phyloP scores from a whole-genome alignment of 2,113 vertebrate genomes.

The Stegastes partitus region DNA sequence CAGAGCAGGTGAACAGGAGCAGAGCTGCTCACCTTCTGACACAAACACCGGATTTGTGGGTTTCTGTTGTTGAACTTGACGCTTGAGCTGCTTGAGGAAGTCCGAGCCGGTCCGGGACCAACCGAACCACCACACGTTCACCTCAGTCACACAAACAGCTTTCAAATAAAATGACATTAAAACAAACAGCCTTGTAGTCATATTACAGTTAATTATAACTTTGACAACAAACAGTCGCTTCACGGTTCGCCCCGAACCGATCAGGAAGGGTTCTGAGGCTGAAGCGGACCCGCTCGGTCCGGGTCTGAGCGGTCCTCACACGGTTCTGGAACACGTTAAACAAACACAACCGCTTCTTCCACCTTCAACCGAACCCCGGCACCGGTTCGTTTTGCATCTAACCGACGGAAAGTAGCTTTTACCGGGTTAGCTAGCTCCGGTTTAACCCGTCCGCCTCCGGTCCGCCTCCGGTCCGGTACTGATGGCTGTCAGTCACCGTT shows the following conservation, averaged over 20 bases:
- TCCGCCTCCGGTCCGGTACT: background rate
- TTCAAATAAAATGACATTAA: background rate
- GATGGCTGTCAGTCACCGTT: background rate
- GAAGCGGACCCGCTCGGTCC: too few species aligned
- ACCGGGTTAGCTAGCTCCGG: background rate
- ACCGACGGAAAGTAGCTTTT: constrained; percentile 7
- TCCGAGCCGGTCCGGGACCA: constrained; percentile 39
- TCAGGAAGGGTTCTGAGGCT: too few species aligned
- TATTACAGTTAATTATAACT: too few species aligned
- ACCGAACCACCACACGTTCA: background rate
- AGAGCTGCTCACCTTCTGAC: too few species aligned
- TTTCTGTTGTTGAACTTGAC: background rate
- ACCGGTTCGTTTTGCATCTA: too few species aligned
- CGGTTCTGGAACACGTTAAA: constrained; percentile 9
- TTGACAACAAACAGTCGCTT: constrained; percentile 24
- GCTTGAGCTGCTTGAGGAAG: constrained; percentile 52
- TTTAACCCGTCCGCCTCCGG: background rate
- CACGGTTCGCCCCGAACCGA: constrained; percentile 4
- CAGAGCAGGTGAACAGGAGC: too few species aligned
- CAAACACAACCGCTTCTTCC: background rate
- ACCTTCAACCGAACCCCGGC: too few species aligned
- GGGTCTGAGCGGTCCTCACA: too few species aligned
- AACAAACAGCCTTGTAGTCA: too few species aligned
- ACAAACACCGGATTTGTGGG: background rate
- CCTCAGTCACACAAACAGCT: background rate